Conservation (phyloP, 2,888 invertebrate genomes). For the Sphinx pinastri region DNA sequence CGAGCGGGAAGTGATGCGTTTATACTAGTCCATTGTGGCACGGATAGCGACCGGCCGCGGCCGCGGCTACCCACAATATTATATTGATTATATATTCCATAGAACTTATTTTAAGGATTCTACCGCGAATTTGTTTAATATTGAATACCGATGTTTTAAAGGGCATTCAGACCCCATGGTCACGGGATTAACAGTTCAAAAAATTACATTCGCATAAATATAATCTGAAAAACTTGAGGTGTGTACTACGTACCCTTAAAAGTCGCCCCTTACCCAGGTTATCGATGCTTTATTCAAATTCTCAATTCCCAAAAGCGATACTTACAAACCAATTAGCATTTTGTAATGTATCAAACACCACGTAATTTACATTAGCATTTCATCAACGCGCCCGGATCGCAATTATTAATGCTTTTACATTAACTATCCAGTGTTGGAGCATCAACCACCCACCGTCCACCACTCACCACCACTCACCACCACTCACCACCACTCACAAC, state of each 20-base stretch:
- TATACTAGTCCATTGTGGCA: not conserved
- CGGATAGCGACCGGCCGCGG: too few species aligned
- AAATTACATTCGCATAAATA: too few species aligned
- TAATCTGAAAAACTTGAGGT: too few species aligned
- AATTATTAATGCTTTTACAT: constrained; percentile 4
- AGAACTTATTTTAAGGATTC: too few species aligned
- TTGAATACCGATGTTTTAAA: too few species aligned
- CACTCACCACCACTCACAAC: too few species aligned
- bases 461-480: not conserved
- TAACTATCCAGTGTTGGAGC: not conserved
- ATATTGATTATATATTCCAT: too few species aligned
- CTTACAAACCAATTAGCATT: not conserved
- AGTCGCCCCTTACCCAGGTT: not conserved
- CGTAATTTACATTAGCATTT: constrained; percentile 7
- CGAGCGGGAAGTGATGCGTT: not conserved
- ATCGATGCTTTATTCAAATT: not conserved
- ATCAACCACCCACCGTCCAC: not conserved
- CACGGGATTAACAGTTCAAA: too few species aligned
- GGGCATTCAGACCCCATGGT: too few species aligned
- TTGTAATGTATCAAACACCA: not conserved
- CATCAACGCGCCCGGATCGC: not conserved
- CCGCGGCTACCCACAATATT: too few species aligned
- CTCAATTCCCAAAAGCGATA: not conserved
- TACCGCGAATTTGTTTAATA: too few species aligned
- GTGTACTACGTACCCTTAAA: too few species aligned